Base-by-base conservation (phyloP, 1,140 invertebrate genomes). In the Micrasema minimum region DNA sequence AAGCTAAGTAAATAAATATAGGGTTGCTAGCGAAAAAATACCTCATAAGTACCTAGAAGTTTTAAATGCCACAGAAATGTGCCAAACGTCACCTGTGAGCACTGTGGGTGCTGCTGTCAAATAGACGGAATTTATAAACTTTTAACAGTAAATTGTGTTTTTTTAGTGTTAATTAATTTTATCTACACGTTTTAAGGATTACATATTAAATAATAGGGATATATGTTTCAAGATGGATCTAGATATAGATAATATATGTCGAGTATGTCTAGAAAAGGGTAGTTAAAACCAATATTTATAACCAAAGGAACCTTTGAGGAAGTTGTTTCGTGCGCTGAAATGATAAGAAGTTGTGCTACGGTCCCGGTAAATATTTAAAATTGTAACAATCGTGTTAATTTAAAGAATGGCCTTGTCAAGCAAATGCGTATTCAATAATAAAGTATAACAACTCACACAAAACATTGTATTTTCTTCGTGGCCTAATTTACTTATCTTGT, bases 201-300 rank as follows among this genome's bases (percentile, higher is more conserved):
- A 4, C 2, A 31, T 31, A 31, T 31, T 2, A 4, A 31, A 31
- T 31, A 31, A 2, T 4, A 31, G 7, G 2, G 7, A 4, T 31
- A 7, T 31, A 37, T 7, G 46, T 35, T 14, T 7, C 51, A 23
- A 35, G 31, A 55, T 55, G 51, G 51, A 55, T 37, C 51, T 55
- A 18, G 51, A 55, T n/a, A 31, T 55, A 10, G 51, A 55, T 1
- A 20, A 55, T 55, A 55, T 55, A 26, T 55, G 51, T 23, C 22
- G 51, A 31, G 26, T 55, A 31, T 55, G 51, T 55, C 31, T 55
- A 23, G 51, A 9, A 55, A 55, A 55, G 31, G 51, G 51, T 55
- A 55, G 51, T 55, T 55, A 37, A 55, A 55, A 23, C 51, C 51
- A 35, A 55, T 55, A 31, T 55, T 55, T 55, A 23, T 55, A 55